Conservation (phyloP, 2,888 invertebrate genomes). For the Sarcophaga subvicina region DNA sequence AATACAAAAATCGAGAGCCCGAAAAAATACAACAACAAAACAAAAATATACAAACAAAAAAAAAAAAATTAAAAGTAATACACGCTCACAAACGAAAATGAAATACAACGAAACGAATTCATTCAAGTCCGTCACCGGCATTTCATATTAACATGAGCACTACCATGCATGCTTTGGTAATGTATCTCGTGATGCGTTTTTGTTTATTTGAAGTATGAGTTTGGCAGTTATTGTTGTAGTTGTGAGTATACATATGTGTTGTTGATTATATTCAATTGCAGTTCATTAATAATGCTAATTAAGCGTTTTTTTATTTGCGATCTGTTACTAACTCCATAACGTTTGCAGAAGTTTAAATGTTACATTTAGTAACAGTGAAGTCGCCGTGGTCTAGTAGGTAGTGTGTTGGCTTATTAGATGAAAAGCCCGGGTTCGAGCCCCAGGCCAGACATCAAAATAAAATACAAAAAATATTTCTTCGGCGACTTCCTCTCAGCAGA, state of each 20-base stretch:
- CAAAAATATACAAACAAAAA: not conserved
- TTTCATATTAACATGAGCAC: slow-evolving; percentile 10
- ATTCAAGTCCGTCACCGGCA: slow-evolving; percentile 57
- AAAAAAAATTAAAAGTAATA: not conserved
- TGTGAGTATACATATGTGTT: not conserved
- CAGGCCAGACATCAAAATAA: too few relatives aligned
- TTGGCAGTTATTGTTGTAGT: slow-evolving; percentile 5
- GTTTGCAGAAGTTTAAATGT: too few relatives aligned
- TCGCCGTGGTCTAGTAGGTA: too few relatives aligned
- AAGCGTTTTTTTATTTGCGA: not conserved
- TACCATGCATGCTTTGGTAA: not conserved
- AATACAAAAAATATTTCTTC: too few relatives aligned
- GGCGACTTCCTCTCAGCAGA: too few relatives aligned
- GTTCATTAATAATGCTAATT: slow-evolving; percentile 23
- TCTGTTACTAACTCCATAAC: too few relatives aligned
- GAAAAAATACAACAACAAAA: slow-evolving; percentile 63
- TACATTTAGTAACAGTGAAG: too few relatives aligned
- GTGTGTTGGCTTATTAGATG: too few relatives aligned
- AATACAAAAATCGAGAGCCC: slow-evolving; percentile 71
- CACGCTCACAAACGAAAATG: slow-evolving; percentile 36
- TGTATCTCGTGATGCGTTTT: slow-evolving; percentile 37
- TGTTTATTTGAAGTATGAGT: slow-evolving; percentile 23
- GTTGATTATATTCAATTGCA: not conserved
- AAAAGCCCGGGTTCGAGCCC: too few relatives aligned
- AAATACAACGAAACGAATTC: slow-evolving; percentile 57